phyloP scores from a whole-genome alignment of 2,797 vertebrate species.

The Gobionotothen gibberifrons region DNA sequence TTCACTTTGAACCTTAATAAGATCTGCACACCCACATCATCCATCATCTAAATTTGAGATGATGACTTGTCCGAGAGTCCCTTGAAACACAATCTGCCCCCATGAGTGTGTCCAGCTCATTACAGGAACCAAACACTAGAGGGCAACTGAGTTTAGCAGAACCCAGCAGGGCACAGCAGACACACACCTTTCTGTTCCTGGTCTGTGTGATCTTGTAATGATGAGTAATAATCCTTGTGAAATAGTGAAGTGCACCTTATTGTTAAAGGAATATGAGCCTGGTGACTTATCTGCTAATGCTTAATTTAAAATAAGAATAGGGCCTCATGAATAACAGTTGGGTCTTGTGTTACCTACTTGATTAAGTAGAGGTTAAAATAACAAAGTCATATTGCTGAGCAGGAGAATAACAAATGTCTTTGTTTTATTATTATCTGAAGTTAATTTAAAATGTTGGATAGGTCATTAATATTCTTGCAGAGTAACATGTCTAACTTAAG shows the following conservation, averaged over 20 bases:
- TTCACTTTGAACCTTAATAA: slow-evolving; percentile 67
- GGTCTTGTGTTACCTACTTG: slow-evolving; percentile 41
- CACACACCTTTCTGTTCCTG: background rate
- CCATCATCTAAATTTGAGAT: slow-evolving; percentile 70
- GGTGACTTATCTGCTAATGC: slow-evolving; percentile 45
- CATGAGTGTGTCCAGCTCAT: slow-evolving; percentile 14
- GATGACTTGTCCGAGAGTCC: slow-evolving; percentile 48
- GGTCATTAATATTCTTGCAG: slow-evolving; percentile 30
- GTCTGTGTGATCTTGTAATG: slow-evolving; percentile 33
- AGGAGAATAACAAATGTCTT: slow-evolving; percentile 37
- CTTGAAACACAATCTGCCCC: slow-evolving; percentile 22
- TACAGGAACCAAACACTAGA: slow-evolving; percentile 71
- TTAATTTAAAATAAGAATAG: slow-evolving; percentile 47
- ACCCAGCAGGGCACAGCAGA: slow-evolving; percentile 1
- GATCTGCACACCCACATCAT: slow-evolving; percentile 50
- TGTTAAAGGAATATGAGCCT: slow-evolving; percentile 26
- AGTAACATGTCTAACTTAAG: slow-evolving; percentile 36
- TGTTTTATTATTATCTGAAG: slow-evolving; percentile 29
- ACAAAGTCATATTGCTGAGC: slow-evolving; percentile 46
- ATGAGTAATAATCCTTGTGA: slow-evolving; percentile 63
- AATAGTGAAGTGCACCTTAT: slow-evolving; percentile 46
- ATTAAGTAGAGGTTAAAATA: slow-evolving; percentile 62
- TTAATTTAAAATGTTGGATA: slow-evolving; percentile 37
- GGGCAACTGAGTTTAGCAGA: slow-evolving; percentile 75
- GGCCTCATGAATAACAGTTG: slow-evolving; percentile 39